Percentiles rank a stretch among this genome's conserved stretches.
Conservation (phyloP, 2,113 vertebrate species). For the Hippocampus mohnikei region DNA sequence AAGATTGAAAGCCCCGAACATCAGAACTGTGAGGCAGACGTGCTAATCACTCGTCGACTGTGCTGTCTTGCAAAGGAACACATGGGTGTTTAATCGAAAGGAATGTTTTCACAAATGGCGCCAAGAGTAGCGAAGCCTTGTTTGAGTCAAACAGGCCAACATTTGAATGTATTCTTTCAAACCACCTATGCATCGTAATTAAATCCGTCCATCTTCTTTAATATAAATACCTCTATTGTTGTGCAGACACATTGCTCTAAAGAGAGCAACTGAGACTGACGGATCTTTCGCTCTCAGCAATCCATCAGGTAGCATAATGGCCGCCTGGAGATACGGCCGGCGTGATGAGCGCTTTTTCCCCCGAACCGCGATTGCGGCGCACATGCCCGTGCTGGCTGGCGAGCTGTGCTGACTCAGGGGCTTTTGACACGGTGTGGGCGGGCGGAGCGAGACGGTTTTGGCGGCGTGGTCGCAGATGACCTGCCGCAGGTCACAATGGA, state of each 20-base stretch:
- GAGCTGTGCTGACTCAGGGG: not conserved
- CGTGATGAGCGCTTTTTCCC: not conserved
- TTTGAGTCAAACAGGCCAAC: not conserved
- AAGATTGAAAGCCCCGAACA: too few species aligned
- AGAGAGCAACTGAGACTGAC: conserved; percentile 1
- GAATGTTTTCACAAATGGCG: not conserved
- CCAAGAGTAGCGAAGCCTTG: not conserved
- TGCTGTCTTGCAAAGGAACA: not conserved
- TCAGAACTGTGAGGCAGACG: not conserved
- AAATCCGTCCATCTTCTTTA: not conserved
- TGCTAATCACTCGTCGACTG: not conserved
- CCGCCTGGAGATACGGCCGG: not conserved
- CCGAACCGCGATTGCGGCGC: not conserved
- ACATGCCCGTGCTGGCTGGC: not conserved
- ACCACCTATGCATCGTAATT: not conserved
- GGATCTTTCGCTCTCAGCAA: not conserved
- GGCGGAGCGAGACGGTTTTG: not conserved
- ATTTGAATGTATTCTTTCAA: not conserved
- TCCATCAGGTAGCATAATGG: not conserved
- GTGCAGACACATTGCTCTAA: not conserved
- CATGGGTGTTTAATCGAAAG: not conserved
- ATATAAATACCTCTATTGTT: not conserved
- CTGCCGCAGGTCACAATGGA: not conserved
- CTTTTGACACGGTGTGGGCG: not conserved
- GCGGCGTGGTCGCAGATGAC: not conserved